Evolutionary conservation across 2,797 vertebrate species (phyloP).

Genomic region (Microctenopoma lineatum): DNA sequence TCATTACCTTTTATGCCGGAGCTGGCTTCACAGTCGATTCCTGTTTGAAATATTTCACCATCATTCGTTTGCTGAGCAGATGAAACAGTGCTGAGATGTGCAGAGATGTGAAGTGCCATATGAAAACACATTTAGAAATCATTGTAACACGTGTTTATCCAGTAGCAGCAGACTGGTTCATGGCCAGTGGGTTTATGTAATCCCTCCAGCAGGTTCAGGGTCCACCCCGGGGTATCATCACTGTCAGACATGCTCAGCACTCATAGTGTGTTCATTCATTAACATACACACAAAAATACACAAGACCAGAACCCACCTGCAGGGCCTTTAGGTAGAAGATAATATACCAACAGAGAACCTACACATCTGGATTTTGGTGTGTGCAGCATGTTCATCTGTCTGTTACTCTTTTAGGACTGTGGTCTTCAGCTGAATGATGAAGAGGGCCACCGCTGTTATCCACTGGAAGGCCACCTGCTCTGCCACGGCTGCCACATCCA

Average conservation of each 20-base stretch:
- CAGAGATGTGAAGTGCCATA: background rate
- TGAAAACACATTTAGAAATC: slow-evolving; percentile 3
- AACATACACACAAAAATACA: background rate
- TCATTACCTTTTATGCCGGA: slow-evolving; percentile 36
- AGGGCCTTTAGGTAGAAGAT: background rate
- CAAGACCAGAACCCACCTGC: background rate
- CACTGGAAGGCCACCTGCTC: slow-evolving; percentile 92
- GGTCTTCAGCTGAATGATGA: slow-evolving; percentile 96
- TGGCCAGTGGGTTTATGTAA: slow-evolving; percentile 7
- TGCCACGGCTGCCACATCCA: slow-evolving; percentile 96
- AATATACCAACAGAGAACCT: background rate
- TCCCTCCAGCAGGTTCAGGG: slow-evolving; percentile 12
- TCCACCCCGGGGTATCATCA: background rate
- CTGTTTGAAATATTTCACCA: background rate
- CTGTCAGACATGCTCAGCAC: slow-evolving; percentile 1
- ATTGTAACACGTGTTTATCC: background rate
- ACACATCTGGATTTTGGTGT: background rate
- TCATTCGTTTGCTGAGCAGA: background rate
- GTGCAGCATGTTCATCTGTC: slow-evolving; percentile 7
- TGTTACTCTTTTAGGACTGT: slow-evolving; percentile 86
- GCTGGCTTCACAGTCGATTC: background rate
- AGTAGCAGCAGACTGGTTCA: background rate
- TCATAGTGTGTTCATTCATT: slow-evolving; percentile 4
- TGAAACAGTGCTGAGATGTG: background rate
- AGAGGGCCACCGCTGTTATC: slow-evolving; percentile 96